Base-by-base conservation (phyloP, 2,888 invertebrate species). In the Ichneumon xanthorius region DNA sequence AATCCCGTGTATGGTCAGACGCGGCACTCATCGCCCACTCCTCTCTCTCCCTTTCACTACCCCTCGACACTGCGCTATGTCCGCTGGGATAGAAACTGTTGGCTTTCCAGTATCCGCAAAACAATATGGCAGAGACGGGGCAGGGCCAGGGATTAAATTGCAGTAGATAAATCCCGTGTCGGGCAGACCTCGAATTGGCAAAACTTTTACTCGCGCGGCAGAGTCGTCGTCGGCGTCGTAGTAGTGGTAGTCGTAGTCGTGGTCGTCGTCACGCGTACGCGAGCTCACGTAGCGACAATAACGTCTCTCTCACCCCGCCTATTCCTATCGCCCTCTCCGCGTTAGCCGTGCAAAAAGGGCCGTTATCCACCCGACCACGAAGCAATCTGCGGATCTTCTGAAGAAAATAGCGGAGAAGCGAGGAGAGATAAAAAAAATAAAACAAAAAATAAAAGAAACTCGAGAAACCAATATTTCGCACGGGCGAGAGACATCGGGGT, bases 261-360 rank as follows among this genome's bases (percentile, higher is more conserved):
- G 1, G 61, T 75, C 68, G 63, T 80, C 76, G 80, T 80, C 71
- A 72, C 83, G 65, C 80, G 76, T 76, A 71, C 73, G 45, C 76
- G 84, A 80, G 37, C 80, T 72, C 84, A 80, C 84, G 84, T 80
- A 77, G 72, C 76, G 58, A 84, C 84, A 77, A 77, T 80, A 84
- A 84, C 84, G 63, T 76, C 58, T 80, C 55, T 33, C 50, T 65
- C 61, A 14, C 33, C 50, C 9, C 67, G 63, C 55, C 55, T 83
- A 73, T 83, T 72, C 55, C 79, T 68, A 53, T 65, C 76, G 72
- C 19, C 55, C 14, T 50, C 45, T 11, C 45, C 45, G 50, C 48
- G 75, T 40, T 72, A 71, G 30, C 45, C 65, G 70, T 63, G 80
- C 80, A 84, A 80, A 84, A 80, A 80, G 80, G 76, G 48, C 75